Base-by-base conservation (phyloP, 1,140 invertebrate species). In the Orius laevigatus region DNA sequence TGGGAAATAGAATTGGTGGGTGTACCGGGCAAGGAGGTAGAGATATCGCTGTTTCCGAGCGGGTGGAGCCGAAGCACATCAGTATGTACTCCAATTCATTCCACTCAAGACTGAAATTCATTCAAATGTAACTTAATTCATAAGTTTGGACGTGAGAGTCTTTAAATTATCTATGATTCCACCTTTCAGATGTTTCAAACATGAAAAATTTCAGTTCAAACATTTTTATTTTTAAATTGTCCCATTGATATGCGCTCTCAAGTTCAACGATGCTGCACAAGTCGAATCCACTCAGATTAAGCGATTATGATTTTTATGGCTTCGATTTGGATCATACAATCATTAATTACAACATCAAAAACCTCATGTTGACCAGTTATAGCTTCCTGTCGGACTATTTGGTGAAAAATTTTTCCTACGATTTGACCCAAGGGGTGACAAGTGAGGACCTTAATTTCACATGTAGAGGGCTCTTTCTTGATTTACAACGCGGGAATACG, bases 301-400 rank as follows among this genome's bases (percentile, higher is more conserved):
- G 32, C 3, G 67, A 83, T 55, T 86, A 84, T 57, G 79, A 85
- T 58, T 80, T 76, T 46, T 70, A 84, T 48, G 82, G 82, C 8
- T 86, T 87, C 59, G 84, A 87, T 63, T 64, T 86, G 50, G 84
- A 86, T 56, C 76, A 83, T 57, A 84, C 81, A 1, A 55, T 85
- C 25, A 63, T 76, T n/a, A 64, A 69, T 42, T 86, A 83, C 52
- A 76, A 81, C 53, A 59, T 85, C 3, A 68, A 65, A 16, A 70
- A 73, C 51, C 64, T 79, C 60, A 65, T 77, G 11, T 62, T 68
- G 19, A 57, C 83, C 45, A 73, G 76, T 39, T 84, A 83, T 56
- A 60, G 75, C n/a, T 60, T 70, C 4, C 55, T 84, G 4, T 63
- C 72, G 1, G 66, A 73, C 12, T 83, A 70, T 58, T 55, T 85